Base-by-base conservation (phyloP, 1,140 invertebrate genomes). In the Bombus cullumanus region DNA sequence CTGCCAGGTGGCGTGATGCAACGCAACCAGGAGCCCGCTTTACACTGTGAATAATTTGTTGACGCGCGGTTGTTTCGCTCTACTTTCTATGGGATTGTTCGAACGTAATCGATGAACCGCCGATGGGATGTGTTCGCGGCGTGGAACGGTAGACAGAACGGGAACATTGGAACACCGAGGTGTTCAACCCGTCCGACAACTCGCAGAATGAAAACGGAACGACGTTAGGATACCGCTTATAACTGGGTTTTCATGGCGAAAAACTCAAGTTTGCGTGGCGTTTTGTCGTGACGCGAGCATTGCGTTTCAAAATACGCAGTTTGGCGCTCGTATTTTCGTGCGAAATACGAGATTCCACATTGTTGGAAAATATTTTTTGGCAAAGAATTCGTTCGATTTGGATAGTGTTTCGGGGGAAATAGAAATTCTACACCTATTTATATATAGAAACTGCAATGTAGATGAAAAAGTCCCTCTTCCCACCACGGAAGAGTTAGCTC, bases 51-150 rank as follows among this genome's bases (percentile, higher is more conserved):
- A 77, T 59, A 59, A 76, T 59, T 39, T 13, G 34, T 28, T 25
- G 22, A 31, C 28, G 22, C 5, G 37, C 10, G 28, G 25, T 10
- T 2, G 22, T 22, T 47, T 34, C n/a, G 25, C 62, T 47, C 41
- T 22, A 10, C 64, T 25, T 34, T n/a, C 25, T 31, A 31, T 5
- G 12, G 22, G 41, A 79, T 79, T 79, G 68, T 79, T 79, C 62
- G 39, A 66, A 25, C 76, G 64, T 47, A 18, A 68, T 68, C 77
- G 28, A 79, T 79, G 64, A 53, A 47, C 41, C 13, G 13, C n/a
- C 18, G 62, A 25, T 15, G 22, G 39, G n/a, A 15, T 10, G 62
- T 34, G 64, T 43, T 37, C 2, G n/a, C 39, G 13, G 31, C 9
- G 12, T 18, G 41, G 41, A 18, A 15, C 25, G 39, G 28, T 68